These are phyloP conservation scores for Huso huso DNA, from an alignment of 2,797 vertebrate species.

Conservation along the genomic window DNA sequence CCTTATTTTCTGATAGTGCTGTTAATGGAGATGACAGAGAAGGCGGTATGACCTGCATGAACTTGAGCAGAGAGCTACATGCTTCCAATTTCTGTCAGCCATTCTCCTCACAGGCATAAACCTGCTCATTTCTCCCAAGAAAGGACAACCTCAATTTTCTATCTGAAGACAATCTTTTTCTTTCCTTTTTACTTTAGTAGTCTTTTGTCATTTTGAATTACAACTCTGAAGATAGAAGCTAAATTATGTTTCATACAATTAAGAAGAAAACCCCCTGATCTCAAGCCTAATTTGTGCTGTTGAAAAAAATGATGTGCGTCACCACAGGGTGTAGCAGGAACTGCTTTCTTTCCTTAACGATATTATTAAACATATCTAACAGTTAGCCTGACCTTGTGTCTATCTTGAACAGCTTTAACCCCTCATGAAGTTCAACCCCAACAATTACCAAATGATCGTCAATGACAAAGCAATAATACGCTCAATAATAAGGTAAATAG, in stretches of 20 bases:
- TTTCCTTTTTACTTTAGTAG: slow-evolving; percentile 12
- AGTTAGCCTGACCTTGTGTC: too few species aligned
- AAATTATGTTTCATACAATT: slow-evolving; percentile 29
- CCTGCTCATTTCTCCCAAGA: slow-evolving; percentile 22
- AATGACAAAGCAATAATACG: too few species aligned
- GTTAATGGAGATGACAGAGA: slow-evolving; percentile 16
- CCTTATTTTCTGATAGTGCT: slow-evolving; percentile 9
- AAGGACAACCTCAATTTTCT: slow-evolving; percentile 32
- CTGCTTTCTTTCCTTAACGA: too few species aligned
- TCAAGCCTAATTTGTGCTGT: slow-evolving; percentile 22
- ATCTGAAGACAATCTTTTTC: slow-evolving; percentile 25
- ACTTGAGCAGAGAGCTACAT: slow-evolving; percentile 18
- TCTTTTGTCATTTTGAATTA: slow-evolving; percentile 33
- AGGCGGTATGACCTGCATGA: slow-evolving; percentile 18
- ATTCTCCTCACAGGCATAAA: slow-evolving; percentile 30
- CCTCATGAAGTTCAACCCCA: too few species aligned
- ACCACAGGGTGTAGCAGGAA: too few species aligned
- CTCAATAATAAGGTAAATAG: too few species aligned
- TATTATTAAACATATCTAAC: too few species aligned
- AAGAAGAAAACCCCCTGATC: slow-evolving; percentile 36
- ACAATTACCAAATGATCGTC: too few species aligned
- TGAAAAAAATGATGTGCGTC: background rate
- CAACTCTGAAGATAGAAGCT: slow-evolving; percentile 27
- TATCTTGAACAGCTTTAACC: too few species aligned
- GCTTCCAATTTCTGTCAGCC: slow-evolving; percentile 30